Percentiles rank a stretch among this genome's conserved stretches.
Evolutionary conservation across 2,797 vertebrate genomes (phyloP).

Genomic region (Sciurus carolinensis): DNA sequence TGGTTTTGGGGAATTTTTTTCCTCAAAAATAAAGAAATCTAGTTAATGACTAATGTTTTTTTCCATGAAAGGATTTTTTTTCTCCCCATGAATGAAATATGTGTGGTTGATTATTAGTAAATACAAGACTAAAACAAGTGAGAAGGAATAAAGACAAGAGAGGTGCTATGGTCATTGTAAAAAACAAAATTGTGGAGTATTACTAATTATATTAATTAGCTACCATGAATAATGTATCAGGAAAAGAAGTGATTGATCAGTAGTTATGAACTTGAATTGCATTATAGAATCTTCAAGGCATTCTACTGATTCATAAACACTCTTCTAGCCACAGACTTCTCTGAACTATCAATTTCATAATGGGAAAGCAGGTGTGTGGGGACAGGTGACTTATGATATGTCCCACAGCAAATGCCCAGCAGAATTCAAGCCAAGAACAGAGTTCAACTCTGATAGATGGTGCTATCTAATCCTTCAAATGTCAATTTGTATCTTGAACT

Average conservation of each 20-base stretch:
- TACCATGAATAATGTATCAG: conserved; percentile 74
- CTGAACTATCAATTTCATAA: conserved; percentile 37
- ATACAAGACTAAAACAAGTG: conserved; percentile 55
- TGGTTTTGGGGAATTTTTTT: background rate
- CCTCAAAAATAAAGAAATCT: conserved; percentile 38
- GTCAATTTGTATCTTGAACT: conserved; percentile 60
- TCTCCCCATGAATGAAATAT: conserved; percentile 22
- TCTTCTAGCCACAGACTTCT: conserved; percentile 16
- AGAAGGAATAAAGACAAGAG: conserved; percentile 59
- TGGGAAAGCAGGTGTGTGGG: background rate
- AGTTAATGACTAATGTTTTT: conserved; percentile 17
- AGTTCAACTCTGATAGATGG: background rate
- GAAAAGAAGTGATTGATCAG: conserved; percentile 63
- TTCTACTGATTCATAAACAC: background rate
- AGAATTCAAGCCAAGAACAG: conserved; percentile 19
- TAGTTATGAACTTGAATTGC: conserved; percentile 71
- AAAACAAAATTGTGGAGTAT: conserved; percentile 65
- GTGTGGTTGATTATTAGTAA: background rate
- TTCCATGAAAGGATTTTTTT: background rate
- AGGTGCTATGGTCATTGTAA: conserved; percentile 39
- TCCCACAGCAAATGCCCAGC: background rate
- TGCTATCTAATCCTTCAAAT: conserved; percentile 44
- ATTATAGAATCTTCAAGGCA: conserved; percentile 55
- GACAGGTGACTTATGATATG: conserved; percentile 10
- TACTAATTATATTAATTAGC: conserved; percentile 77